Base-by-base conservation (phyloP, 2,888 invertebrate species). In the Drosophila bunnanda region DNA sequence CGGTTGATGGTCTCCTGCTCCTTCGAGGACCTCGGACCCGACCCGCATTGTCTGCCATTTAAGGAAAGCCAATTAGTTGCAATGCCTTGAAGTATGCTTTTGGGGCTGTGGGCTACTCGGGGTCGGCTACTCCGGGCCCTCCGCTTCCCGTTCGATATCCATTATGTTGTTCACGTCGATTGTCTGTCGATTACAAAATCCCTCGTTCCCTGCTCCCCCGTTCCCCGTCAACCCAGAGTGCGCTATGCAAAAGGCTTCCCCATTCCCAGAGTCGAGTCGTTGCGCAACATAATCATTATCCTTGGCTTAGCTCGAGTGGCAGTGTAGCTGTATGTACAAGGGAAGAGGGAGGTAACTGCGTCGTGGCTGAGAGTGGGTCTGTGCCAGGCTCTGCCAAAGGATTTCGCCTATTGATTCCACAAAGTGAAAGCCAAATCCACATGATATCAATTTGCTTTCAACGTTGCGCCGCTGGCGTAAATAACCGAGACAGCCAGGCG, bases 371-470 rank as follows among this genome's bases (percentile, higher is more conserved):
- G 56, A 69, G 70, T 30, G 67, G 58, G 39, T 57, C 58, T 70
- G 67, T 74, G 56, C 66, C 72, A 64, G 67, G 57, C 68, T 32
- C 65, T 64, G 69, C 60, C 75, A 84, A 87, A 89, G 87, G 87
- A 89, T 89, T 89, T 78, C 78, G 89, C 79, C 79, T 74, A 89
- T 87, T 84, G 90, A 89, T 90, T 81, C 76, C 58, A 57, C 78
- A 76, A 89, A 84, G 88, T 89, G 88, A 89, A 87, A 90, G 88
- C 87, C 80, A 90, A 89, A 87, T 80, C 88, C 90, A 80, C 88
- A 85, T 83, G 79, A 87, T 91, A 91, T 91, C 91, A 89, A 89
- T 91, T 90, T 91, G 82, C 88, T 83, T 85, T 80, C 83, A 90
- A 83, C 77, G 79, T 80, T 80, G 62, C 69, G 77, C 87, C 86